Conservation (phyloP, 2,888 invertebrate species). For the Keiferia lycopersicella region DNA sequence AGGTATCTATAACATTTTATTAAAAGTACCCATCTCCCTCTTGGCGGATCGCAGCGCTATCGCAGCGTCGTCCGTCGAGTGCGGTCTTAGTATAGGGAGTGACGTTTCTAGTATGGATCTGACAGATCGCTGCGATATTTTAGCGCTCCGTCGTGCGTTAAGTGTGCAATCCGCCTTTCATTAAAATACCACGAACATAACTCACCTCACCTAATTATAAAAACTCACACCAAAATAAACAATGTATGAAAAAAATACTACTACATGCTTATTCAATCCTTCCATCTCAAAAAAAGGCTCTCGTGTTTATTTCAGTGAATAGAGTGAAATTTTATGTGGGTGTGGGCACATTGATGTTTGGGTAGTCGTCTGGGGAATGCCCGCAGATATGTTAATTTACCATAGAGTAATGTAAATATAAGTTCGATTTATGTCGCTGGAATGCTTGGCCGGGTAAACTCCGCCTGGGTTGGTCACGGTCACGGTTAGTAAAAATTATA, state of each 20-base stretch:
- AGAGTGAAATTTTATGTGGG: slow-evolving; percentile 42
- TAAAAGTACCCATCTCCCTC: too few relatives aligned
- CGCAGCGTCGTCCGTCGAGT: too few relatives aligned
- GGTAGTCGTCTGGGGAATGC: slow-evolving; percentile 66
- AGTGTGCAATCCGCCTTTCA: too few relatives aligned
- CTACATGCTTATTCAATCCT: background rate
- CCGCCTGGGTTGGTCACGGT: background rate
- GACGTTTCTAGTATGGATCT: too few relatives aligned
- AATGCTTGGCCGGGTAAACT: slow-evolving; percentile 62
- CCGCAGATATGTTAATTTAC: slow-evolving; percentile 74
- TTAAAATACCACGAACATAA: background rate
- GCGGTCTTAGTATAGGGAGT: too few relatives aligned
- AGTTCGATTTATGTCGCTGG: slow-evolving; percentile 72
- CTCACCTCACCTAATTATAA: background rate
- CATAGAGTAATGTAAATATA: slow-evolving; percentile 72
- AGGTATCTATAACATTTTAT: too few relatives aligned
- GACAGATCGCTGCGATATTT: too few relatives aligned
- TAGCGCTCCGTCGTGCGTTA: too few relatives aligned
- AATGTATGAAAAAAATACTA: background rate
- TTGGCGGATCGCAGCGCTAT: too few relatives aligned
- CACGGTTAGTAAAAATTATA: background rate
- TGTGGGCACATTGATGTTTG: slow-evolving; percentile 50
- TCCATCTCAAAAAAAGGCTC: slow-evolving; percentile 26
- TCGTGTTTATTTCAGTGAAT: slow-evolving; percentile 40
- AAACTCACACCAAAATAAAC: slow-evolving; percentile 11